Percentiles rank a stretch among this genome's conserved stretches.
These are phyloP conservation scores for Aurelia aurita complex sp. Pacific DNA, from an alignment of 30 jellyfish, hydroid and myxozoan species.

Conservation along the genomic window DNA sequence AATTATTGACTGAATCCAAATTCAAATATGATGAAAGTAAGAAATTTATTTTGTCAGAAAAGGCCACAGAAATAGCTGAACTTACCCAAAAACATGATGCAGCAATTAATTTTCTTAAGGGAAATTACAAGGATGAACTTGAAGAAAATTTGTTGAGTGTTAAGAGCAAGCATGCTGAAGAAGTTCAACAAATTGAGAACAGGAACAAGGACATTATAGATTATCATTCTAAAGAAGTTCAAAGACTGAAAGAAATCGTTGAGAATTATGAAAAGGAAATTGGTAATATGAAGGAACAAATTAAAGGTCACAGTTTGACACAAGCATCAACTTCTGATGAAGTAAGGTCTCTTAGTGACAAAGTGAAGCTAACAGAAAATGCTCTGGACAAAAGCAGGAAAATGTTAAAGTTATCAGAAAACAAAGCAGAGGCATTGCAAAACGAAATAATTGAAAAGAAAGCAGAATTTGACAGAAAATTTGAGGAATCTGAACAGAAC, in stretches of 20 bases:
- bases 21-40: conserved; percentile 9
- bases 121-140: not conserved
- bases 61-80: conserved; percentile 14
- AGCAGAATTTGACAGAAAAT: conserved; percentile 11
- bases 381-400: conserved; percentile 9
- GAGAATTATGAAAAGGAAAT: conserved; percentile 31
- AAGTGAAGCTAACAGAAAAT: not conserved
- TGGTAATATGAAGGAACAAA: conserved; percentile 11
- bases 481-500: conserved; percentile 22
- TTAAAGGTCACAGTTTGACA: conserved; percentile 14
- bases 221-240: not conserved
- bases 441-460: conserved; percentile 4
- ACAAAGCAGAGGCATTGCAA: conserved; percentile 9
- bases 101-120: conserved; percentile 16
- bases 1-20: conserved; percentile 12
- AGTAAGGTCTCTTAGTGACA: conserved; percentile 2
- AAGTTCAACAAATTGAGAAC: not conserved
- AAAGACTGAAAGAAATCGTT: conserved; percentile 10
- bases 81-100: conserved; percentile 7
- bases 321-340: conserved; percentile 44
- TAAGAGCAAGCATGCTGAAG: conserved; percentile 15
- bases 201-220: conserved; percentile 7
- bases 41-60: not conserved
- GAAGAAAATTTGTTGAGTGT: not conserved
- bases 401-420: conserved; percentile 1